phyloP scores from a whole-genome alignment of 1,140 invertebrate genomes.

The Mya arenaria region DNA sequence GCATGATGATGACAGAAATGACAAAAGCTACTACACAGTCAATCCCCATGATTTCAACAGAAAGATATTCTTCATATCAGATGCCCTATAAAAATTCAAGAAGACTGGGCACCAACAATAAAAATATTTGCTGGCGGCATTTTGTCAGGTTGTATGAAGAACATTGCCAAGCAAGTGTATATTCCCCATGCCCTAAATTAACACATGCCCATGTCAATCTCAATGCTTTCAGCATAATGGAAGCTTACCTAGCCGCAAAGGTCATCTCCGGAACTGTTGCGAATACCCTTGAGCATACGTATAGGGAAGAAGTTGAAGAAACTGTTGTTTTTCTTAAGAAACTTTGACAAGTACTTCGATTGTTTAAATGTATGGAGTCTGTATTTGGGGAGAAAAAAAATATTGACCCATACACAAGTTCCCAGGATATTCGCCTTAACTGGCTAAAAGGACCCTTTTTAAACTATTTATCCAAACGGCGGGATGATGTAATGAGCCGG shows the following conservation, averaged over 20 bases:
- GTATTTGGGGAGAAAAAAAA: constrained; percentile 44
- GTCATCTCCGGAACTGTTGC: constrained; percentile 46
- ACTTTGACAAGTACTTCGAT: constrained; percentile 63
- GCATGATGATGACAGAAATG: constrained; percentile 25
- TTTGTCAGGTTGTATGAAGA: constrained; percentile 57
- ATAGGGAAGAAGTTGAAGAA: neutral
- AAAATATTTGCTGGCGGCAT: constrained; percentile 60
- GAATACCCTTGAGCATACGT: too few species aligned
- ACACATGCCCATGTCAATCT: constrained; percentile 22
- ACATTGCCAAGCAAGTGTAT: constrained; percentile 35
- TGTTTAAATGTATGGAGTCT: constrained; percentile 59
- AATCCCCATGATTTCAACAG: constrained; percentile 12
- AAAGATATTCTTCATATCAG: constrained; percentile 60
- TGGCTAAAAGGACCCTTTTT: neutral
- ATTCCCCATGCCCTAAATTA: neutral
- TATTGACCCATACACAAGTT: constrained; percentile 8
- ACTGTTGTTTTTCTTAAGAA: constrained; percentile 58
- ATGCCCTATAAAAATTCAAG: constrained; percentile 57
- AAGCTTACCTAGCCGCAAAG: constrained; percentile 48
- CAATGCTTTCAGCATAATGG: neutral
- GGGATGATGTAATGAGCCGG: too few species aligned
- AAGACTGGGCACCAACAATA: constrained; percentile 51
- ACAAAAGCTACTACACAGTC: constrained; percentile 29
- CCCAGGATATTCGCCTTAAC: neutral
- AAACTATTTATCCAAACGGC: neutral